These are phyloP conservation scores for Dipodomys stephensi DNA, from an alignment of 2,113 vertebrate genomes.

Conservation along the genomic window DNA sequence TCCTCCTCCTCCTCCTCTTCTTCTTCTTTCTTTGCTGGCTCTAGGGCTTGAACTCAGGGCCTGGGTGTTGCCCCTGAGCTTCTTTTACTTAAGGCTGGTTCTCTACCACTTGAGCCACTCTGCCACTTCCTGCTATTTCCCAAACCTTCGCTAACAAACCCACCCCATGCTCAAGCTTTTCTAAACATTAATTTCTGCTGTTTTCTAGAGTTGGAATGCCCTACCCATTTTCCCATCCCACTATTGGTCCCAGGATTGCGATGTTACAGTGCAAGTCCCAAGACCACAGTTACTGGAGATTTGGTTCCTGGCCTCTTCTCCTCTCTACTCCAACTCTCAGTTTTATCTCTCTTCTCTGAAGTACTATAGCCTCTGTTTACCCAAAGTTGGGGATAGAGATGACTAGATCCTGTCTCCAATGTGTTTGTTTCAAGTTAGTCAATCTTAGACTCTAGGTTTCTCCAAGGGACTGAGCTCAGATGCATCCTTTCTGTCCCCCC, in stretches of 20 bases:
- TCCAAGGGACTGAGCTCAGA: background rate
- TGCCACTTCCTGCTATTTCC: background rate
- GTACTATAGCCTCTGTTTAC: background rate
- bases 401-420: background rate
- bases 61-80: too few relatives aligned
- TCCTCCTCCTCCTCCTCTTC: too few relatives aligned
- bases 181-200: background rate
- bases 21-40: too few relatives aligned
- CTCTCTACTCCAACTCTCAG: background rate
- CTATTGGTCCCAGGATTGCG: rapidly evolving
- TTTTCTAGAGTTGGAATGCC: background rate
- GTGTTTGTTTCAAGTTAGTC: background rate
- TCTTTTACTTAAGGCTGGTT: too few relatives aligned
- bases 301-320: background rate
- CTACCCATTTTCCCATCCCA: rapidly evolving
- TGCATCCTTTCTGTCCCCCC: background rate
- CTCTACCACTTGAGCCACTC: too few relatives aligned
- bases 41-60: too few relatives aligned
- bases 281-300: background rate
- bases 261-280: too few relatives aligned
- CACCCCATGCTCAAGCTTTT: background rate
- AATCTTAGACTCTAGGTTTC: background rate
- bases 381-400: background rate
- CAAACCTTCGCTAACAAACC: background rate
- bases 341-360: background rate